Evolutionary conservation across 2,797 vertebrate species (phyloP).

Genomic region (Lepilemur ruficaudatus): DNA sequence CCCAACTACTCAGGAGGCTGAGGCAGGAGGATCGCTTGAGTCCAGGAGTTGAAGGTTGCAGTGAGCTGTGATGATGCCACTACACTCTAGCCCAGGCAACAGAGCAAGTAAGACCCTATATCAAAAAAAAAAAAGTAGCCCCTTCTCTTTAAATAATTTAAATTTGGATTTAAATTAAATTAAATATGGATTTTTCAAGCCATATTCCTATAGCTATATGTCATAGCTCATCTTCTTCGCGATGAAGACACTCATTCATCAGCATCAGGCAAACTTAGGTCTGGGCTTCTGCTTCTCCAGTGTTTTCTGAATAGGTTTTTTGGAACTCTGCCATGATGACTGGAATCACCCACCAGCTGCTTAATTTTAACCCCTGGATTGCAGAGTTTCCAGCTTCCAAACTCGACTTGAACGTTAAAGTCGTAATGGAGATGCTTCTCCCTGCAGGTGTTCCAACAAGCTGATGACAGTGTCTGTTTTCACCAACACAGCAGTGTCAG

Average conservation of each 20-base stretch:
- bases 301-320: not conserved
- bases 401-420: not conserved
- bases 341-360: not conserved
- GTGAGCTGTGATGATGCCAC: not conserved
- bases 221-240: not conserved
- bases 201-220: not conserved
- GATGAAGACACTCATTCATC: not conserved
- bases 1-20: not conserved
- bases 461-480: not conserved
- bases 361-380: not conserved
- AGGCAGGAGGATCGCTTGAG: not conserved
- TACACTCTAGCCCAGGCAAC: not conserved
- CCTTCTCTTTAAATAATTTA: not conserved
- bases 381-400: not conserved
- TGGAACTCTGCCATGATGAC: not conserved
- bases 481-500: not conserved
- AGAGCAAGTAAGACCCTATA: not conserved
- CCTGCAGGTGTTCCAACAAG: not conserved
- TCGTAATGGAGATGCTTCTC: not conserved
- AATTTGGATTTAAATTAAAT: not conserved
- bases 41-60: not conserved
- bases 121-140: not conserved
- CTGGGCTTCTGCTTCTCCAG: not conserved
- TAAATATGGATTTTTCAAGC: not conserved
- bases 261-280: not conserved